phyloP scores from a whole-genome alignment of 2,888 invertebrate species.

The Malachius bipustulatus region DNA sequence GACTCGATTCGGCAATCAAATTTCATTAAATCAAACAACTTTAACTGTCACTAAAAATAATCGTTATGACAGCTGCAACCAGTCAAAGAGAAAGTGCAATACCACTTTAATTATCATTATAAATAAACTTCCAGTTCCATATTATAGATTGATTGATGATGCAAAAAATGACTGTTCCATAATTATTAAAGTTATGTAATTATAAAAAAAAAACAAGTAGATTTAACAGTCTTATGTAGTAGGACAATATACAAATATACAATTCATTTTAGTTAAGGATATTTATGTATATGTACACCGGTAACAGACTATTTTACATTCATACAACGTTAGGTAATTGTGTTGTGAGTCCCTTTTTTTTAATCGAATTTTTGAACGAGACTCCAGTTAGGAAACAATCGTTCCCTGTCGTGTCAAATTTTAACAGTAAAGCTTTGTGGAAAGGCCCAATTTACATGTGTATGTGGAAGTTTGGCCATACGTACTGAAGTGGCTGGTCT shows the following conservation, averaged over 20 bases:
- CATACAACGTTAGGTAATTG: no score
- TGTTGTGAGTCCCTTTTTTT: no score
- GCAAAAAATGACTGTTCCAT: constrained; percentile 19
- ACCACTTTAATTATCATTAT: no score
- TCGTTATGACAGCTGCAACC: no score
- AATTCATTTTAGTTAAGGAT: constrained; percentile 16
- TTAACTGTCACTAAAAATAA: no score
- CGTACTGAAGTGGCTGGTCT: constrained; percentile 68
- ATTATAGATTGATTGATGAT: constrained; percentile 16
- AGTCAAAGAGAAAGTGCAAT: no score
- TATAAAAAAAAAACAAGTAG: constrained; percentile 20
- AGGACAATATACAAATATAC: constrained; percentile 32
- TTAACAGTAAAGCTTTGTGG: constrained; percentile 68
- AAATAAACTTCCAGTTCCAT: no score
- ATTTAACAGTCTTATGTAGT: constrained; percentile 30
- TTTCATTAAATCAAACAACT: no score
- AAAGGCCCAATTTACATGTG: constrained; percentile 68
- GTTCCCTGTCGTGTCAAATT: constrained; percentile 18
- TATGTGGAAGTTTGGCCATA: constrained; percentile 50
- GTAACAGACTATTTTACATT: constrained; percentile 25
- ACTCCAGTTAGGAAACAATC: no score
- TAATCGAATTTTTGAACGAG: no score
- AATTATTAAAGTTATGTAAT: constrained; percentile 14
- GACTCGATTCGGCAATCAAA: no score
- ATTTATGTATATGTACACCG: constrained; percentile 28